Conservation (phyloP, 2,797 vertebrate species). For the Centropyge bicolor region DNA sequence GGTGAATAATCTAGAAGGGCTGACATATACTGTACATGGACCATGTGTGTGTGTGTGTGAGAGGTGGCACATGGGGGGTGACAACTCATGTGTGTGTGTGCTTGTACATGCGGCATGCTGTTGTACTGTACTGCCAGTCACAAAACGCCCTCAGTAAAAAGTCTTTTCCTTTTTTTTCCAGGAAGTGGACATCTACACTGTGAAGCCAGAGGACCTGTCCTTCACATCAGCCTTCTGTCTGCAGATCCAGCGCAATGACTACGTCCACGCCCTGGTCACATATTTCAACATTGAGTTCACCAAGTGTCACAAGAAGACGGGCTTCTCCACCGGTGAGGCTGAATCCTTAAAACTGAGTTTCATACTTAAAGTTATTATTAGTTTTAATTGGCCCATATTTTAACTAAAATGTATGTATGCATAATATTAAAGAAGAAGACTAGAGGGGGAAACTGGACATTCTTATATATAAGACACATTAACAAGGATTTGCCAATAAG, state of each 20-base stretch:
- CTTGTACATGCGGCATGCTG: not conserved
- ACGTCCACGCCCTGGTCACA: conserved; percentile 96
- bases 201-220: conserved; percentile 94
- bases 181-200: conserved; percentile 98
- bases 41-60: conserved; percentile 28
- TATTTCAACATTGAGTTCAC: conserved; percentile 99
- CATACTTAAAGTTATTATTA: no score
- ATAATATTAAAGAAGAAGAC: not conserved
- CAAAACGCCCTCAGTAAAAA: no score
- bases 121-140: not conserved
- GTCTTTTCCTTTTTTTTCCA: conserved; percentile 57
- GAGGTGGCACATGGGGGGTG: conserved; percentile 4
- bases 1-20: conserved; percentile 49
- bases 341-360: not conserved
- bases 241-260: conserved; percentile 97
- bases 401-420: not conserved
- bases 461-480: not conserved
- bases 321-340: conserved; percentile 94
- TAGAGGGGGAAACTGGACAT: not conserved
- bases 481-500: not conserved
- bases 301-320: conserved; percentile 99
- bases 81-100: conserved; percentile 10
- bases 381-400: not conserved
- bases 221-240: conserved; percentile 98
- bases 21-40: conserved; percentile 46